Base-by-base conservation (phyloP, 2,888 invertebrate species). In the Chelonus formosanus region DNA sequence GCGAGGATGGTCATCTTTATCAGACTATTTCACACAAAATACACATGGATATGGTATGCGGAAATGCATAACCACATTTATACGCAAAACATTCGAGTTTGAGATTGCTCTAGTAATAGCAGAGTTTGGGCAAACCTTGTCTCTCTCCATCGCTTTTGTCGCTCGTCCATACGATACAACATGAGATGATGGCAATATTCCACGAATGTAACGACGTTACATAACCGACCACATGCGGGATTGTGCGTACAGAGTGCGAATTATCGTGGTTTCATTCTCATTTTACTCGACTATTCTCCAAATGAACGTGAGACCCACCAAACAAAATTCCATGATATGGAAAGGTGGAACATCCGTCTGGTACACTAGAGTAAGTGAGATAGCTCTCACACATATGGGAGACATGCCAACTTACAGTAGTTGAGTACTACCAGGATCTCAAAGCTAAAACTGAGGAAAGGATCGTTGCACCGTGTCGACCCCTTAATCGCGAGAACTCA, bases 401-500 rank as follows among this genome's bases (percentile, higher is more conserved):
- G 32, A 31, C 52, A 52, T 52, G 52, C 52, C 32, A 52, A 32
- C 32, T 6, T 52, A 55, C 20, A 54, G 20, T 20, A 34, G 10
- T 20, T 31, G 4, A 3, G 20, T 10, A 5, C 31, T 35, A 35
- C 8, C 36, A 40, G 20, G 50, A 43, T 40, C 56, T 55, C 35
- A 44, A 48, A 56, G 8, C 53, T 62, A 52, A 62, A 67, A 52
- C 57, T 62, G 66, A 62, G 62, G 62, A 67, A 67, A 67, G 62
- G 66, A 67, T 67, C 61, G 62, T 35, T 67, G 62, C 66, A 67
- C 58, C 66, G 62, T 67, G 66, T 67, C 62, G 66, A 62, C 57
- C 66, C 66, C 58, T 67, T 67, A 62, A 67, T 67, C 66, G 66
- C 66, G 62, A 62, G 53, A 62, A 62, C 53, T 67, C 66, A 67